Conservation (phyloP, 2,797 vertebrate species). For the Fistularia commersonii region DNA sequence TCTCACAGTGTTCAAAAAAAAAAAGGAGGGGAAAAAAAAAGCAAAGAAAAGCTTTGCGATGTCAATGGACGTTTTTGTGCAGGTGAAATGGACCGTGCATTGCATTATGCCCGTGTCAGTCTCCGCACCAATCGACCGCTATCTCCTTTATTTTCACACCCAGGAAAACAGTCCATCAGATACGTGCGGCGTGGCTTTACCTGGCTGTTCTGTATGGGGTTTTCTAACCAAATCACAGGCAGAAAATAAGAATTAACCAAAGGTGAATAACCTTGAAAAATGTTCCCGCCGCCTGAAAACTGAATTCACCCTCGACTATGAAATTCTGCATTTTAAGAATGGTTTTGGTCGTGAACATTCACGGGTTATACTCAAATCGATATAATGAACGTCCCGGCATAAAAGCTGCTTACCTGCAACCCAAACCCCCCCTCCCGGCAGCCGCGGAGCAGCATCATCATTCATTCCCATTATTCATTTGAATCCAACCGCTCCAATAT, state of each 20-base stretch:
- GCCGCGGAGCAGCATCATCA: no score
- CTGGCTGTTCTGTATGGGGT: background rate
- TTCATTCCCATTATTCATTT: no score
- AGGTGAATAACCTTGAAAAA: background rate
- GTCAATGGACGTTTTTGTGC: slow-evolving; percentile 45
- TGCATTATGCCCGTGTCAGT: slow-evolving; percentile 47
- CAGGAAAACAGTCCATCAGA: slow-evolving; percentile 39
- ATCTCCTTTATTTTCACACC: slow-evolving; percentile 48
- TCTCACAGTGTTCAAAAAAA: background rate
- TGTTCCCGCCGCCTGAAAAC: no score
- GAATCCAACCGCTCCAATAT: no score
- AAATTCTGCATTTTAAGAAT: no score
- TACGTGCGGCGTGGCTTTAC: slow-evolving; percentile 19
- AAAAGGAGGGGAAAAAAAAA: slow-evolving; percentile 24
- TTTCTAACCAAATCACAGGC: slow-evolving; percentile 25
- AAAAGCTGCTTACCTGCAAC: no score
- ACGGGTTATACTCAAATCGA: no score
- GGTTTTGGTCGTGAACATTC: no score
- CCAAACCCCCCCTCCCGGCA: no score
- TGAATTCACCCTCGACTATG: no score
- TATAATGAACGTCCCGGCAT: no score
- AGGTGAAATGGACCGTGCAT: slow-evolving; percentile 53
- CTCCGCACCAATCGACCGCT: slow-evolving; percentile 47
- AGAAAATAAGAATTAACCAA: slow-evolving; percentile 19
- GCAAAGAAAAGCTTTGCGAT: slow-evolving; percentile 33